Base-by-base conservation (phyloP, 2,797 vertebrate species). In the Chaetodon trifasciatus region DNA sequence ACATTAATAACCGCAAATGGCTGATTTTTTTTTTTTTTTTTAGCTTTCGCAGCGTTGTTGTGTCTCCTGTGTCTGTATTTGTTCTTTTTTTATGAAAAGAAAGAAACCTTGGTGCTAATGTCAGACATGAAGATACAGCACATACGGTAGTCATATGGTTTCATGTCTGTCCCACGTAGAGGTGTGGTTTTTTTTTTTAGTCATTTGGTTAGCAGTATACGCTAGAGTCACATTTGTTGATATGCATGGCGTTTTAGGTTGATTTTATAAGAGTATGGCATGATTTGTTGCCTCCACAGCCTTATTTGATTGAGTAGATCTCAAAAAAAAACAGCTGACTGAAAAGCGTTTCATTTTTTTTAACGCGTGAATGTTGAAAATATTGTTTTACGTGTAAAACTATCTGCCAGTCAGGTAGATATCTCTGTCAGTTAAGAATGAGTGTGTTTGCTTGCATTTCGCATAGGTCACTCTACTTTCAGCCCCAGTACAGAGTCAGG, bases 81-180 rank as follows among this genome's bases (percentile, higher is more conserved):
- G 19, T 81, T 81, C 28, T 52, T 80, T 87, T 82, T 63, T 87
- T 78, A 75, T 9, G 53, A 80, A 80, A 83, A 70, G 73, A 83
- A 88, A 71, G 79, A 88, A 87, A 87, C 78, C 71, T 86, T 91
- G 96, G 95, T 96, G 96, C 96, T 96, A 95, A 89, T 32, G 74
- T 92, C 82, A 90, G 90, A 93, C 81, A 78, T 79, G 61, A 89
- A 83, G 74, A 81, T 84, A 58, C 79, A 86, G 80, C 56, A 46
- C 74, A 56, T 66, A 32, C 28, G 28, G 28, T 32, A 44, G 71
- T 82, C 74, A 79, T 65, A 81, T 49, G n/a, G 56, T 78, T 73
- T 76, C 53, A 76, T 74, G 74, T 86, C 70, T 89, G 79, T 81
- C 58, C 82, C 66, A 39, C 73, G 49, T 88, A 77, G 76, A 78